Base-by-base conservation (phyloP, 2,888 invertebrate genomes). In the Epirrita christyi region DNA sequence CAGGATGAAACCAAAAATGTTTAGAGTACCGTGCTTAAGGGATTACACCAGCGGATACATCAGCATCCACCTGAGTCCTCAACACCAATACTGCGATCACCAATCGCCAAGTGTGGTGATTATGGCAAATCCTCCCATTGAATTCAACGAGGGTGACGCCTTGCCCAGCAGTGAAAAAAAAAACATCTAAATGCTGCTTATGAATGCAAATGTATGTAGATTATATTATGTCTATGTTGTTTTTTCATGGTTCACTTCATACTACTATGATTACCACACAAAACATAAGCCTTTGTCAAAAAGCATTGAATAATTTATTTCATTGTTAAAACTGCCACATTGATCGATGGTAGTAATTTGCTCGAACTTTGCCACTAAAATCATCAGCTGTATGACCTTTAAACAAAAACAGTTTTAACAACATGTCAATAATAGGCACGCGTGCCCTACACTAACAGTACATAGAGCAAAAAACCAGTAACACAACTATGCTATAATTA, bases 361-460 rank as follows among this genome's bases (percentile, higher is more conserved):
- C 54, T 43, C 42, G 54, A 54, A 46, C 59, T 59, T 50, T 59
- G 54, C 52, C 50, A 54, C 59, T 50, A 58, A 54, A 59, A 54
- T 50, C 59, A 59, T 59, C 59, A 54, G 42, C 29, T 14, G 13
- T 21, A 34, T 59, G 47, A 59, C 55, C 59, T 59, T 43, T 55
- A 40, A 10, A 45, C 48, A 47, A 44, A 55, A 59, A 55, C 55
- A 55, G 65, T 71, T 66, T 61, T 57, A 61, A 54, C 55, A 64
- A 61, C 61, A 64, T 66, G 67, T 75, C 71, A 75, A 78, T 75
- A 77, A 75, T 75, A 57, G 70, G 65, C 70, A 68, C 67, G 70
- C 67, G 71, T 69, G 59, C 65, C 52, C 43, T 59, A 40, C 51
- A 47, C 51, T 38, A 36, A 15, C 11, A 28, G 10, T 57, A 62